Percentiles rank a stretch among this genome's conserved stretches.
These are phyloP conservation scores for Nysson spinosus DNA, from an alignment of 2,888 invertebrate genomes.

Conservation along the genomic window DNA sequence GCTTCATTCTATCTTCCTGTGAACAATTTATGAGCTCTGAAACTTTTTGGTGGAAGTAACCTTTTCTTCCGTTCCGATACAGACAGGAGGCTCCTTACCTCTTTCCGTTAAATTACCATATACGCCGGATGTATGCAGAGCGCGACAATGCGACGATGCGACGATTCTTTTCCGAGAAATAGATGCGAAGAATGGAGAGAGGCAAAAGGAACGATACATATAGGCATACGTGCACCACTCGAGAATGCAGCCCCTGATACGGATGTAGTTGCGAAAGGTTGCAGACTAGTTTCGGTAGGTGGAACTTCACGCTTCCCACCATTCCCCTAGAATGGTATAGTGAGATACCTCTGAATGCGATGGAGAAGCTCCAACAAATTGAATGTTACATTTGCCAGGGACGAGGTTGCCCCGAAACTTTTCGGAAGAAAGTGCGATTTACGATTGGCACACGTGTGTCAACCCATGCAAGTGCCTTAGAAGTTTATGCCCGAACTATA, in stretches of 20 bases:
- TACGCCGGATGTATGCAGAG: not conserved
- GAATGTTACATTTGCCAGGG: slow-evolving; percentile 57
- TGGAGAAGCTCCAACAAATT: slow-evolving; percentile 49
- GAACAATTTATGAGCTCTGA: slow-evolving; percentile 16
- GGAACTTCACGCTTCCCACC: slow-evolving; percentile 15
- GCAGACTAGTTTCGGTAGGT: slow-evolving; percentile 22
- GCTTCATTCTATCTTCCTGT: not conserved
- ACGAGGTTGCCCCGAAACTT: slow-evolving; percentile 44
- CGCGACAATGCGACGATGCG: not conserved
- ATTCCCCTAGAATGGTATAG: not conserved
- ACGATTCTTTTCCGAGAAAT: not conserved
- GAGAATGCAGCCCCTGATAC: not conserved
- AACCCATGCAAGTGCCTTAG: slow-evolving; percentile 37
- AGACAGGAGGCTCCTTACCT: not conserved
- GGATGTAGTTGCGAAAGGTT: slow-evolving; percentile 12
- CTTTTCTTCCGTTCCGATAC: slow-evolving; percentile 12
- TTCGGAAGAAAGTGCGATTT: slow-evolving; percentile 52
- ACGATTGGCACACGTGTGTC: slow-evolving; percentile 61
- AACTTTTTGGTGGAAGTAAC: slow-evolving; percentile 2
- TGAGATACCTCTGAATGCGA: not conserved
- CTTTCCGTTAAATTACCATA: slow-evolving; percentile 9
- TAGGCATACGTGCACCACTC: not conserved
- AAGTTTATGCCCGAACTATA: slow-evolving; percentile 40
- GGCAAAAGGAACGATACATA: not conserved
- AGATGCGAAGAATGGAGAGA: not conserved